phyloP scores from a whole-genome alignment of 2,113 vertebrate species.

The Ctenomys sociabilis region DNA sequence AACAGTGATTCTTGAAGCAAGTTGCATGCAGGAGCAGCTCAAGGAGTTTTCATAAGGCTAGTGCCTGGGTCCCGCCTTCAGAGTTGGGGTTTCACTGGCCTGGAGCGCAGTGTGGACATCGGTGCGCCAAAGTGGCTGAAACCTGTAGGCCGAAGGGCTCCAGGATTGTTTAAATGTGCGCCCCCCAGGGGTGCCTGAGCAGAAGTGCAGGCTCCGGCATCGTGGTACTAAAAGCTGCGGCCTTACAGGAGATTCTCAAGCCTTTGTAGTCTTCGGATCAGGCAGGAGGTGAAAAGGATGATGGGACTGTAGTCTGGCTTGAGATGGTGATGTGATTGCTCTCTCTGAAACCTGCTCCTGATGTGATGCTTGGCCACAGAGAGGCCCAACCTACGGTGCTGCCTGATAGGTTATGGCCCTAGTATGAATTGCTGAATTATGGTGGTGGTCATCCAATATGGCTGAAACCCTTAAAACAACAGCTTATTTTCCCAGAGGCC shows the following conservation, averaged over 20 bases:
- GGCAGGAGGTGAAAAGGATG: background rate
- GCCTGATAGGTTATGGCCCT: too few species aligned
- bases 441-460: too few species aligned
- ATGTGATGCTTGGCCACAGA: background rate
- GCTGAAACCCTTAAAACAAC: too few species aligned
- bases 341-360: too few species aligned
- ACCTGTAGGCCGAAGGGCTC: background rate
- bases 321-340: background rate
- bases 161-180: too few species aligned
- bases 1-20: background rate
- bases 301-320: background rate
- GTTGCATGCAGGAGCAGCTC: background rate
- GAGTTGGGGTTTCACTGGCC: background rate
- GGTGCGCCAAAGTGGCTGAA: background rate
- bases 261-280: background rate
- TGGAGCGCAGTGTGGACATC: background rate
- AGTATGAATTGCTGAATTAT: too few species aligned
- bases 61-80: too few species aligned
- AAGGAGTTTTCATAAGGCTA: background rate
- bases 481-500: too few species aligned
- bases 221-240: background rate
- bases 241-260: background rate
- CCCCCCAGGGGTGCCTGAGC: too few species aligned
- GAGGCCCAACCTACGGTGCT: background rate
- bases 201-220: background rate